Evolutionary conservation across 2,888 invertebrate genomes (phyloP).

Genomic region (Alcis repandata): DNA sequence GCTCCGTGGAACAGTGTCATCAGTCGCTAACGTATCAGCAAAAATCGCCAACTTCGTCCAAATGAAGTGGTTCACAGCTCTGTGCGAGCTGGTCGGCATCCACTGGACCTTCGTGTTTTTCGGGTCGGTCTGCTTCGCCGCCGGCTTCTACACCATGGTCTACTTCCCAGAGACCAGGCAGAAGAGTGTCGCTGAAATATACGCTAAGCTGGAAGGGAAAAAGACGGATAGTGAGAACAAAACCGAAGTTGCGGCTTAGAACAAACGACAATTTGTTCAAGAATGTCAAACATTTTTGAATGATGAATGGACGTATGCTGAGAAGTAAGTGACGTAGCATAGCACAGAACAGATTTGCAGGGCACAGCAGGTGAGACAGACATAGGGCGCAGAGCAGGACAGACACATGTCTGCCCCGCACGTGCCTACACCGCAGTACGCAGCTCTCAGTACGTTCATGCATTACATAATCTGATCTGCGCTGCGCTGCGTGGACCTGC

Average conservation of each 20-base stretch:
- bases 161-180: slow-evolving; percentile 77
- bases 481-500: too few species aligned
- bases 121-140: slow-evolving; percentile 68
- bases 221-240: slow-evolving; percentile 52
- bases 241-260: slow-evolving; percentile 56
- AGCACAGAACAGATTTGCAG: too few species aligned
- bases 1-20: slow-evolving; percentile 79
- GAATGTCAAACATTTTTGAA: neutral
- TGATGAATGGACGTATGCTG: neutral
- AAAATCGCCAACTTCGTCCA: slow-evolving; percentile 81
- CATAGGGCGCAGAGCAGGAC: too few species aligned
- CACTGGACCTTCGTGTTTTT: slow-evolving; percentile 81
- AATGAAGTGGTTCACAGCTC: slow-evolving; percentile 78
- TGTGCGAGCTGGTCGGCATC: slow-evolving; percentile 73
- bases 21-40: slow-evolving; percentile 77
- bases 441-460: too few species aligned
- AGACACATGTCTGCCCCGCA: too few species aligned
- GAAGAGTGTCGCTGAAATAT: slow-evolving; percentile 76
- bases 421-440: too few species aligned
- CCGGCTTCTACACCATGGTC: slow-evolving; percentile 70
- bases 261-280: neutral
- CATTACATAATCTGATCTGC: too few species aligned
- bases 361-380: too few species aligned
- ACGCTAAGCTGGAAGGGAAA: slow-evolving; percentile 67
- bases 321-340: too few species aligned